Evolutionary conservation across 2,113 vertebrate species (phyloP).

Genomic region (Microtus richardsoni): DNA sequence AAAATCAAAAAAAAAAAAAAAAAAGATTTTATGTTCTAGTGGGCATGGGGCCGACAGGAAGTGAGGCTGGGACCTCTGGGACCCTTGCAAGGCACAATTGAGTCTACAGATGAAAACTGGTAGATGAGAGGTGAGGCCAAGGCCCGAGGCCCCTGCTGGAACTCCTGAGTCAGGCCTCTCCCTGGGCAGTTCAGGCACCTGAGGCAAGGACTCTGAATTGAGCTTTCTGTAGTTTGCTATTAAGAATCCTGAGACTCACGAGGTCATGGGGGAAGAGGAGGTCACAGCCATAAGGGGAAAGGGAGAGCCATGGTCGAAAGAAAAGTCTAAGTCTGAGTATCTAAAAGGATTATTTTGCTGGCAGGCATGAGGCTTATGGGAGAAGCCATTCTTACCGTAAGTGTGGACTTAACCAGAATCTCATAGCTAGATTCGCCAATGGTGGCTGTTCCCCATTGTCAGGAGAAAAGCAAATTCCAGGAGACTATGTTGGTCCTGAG

Average conservation of each 20-base stretch:
- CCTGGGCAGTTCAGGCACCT: neutral
- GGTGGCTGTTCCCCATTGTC: neutral
- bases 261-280: no score
- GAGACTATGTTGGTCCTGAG: neutral
- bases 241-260: neutral
- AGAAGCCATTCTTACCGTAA: neutral
- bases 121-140: neutral
- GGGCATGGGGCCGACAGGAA: neutral
- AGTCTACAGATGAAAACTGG: neutral
- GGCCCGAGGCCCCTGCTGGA: neutral
- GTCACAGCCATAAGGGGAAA: neutral
- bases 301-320: neutral
- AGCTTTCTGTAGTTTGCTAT: neutral
- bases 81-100: neutral
- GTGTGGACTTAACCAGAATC: neutral
- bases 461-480: neutral
- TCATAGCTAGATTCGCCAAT: neutral
- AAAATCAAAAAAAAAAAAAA: no score
- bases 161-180: neutral
- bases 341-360: neutral
- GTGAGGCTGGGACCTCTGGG: neutral
- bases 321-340: neutral
- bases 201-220: neutral
- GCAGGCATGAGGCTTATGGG: neutral
- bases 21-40: neutral